Evolutionary conservation across 2,888 invertebrate genomes (phyloP).

Genomic region (Tinea semifulvella): DNA sequence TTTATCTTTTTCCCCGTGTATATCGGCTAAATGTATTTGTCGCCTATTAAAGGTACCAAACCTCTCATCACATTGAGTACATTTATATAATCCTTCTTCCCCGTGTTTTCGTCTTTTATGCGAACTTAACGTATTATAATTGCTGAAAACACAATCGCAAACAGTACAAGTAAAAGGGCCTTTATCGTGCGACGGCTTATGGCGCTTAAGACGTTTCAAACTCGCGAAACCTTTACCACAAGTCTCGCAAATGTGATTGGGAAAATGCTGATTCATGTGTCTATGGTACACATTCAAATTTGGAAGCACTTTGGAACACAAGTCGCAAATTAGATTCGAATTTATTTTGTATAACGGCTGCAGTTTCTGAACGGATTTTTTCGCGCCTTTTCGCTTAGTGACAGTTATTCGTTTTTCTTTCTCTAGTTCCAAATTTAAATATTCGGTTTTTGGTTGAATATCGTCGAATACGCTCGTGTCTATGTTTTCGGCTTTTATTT

Average conservation of each 20-base stretch:
- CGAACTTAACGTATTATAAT: not conserved
- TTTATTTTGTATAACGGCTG: not conserved
- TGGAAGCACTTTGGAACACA: not conserved
- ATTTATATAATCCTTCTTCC: not conserved
- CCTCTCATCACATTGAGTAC: constrained; percentile 11
- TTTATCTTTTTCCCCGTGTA: constrained; percentile 8
- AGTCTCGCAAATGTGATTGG: constrained; percentile 45
- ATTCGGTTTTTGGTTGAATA: no score
- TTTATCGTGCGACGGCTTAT: constrained; percentile 35
- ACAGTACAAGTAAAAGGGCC: not conserved
- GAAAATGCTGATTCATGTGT: constrained; percentile 50
- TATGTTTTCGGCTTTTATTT: not conserved
- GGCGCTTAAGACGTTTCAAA: constrained; percentile 36
- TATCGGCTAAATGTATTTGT: constrained; percentile 12
- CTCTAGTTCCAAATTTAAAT: not conserved
- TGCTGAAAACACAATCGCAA: not conserved
- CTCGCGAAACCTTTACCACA: constrained; percentile 49
- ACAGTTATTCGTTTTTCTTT: constrained; percentile 1
- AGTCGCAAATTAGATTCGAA: not conserved
- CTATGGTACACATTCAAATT: not conserved
- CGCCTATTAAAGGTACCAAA: constrained; percentile 7
- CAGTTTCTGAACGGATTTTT: no score
- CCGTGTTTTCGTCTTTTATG: not conserved
- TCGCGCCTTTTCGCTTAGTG: not conserved
- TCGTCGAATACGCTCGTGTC: not conserved